Evolutionary conservation across 2,797 vertebrate species (phyloP), one percentile per base, ranked within the genome.

Genomic region (Pseudochromis fuscus): DNA sequence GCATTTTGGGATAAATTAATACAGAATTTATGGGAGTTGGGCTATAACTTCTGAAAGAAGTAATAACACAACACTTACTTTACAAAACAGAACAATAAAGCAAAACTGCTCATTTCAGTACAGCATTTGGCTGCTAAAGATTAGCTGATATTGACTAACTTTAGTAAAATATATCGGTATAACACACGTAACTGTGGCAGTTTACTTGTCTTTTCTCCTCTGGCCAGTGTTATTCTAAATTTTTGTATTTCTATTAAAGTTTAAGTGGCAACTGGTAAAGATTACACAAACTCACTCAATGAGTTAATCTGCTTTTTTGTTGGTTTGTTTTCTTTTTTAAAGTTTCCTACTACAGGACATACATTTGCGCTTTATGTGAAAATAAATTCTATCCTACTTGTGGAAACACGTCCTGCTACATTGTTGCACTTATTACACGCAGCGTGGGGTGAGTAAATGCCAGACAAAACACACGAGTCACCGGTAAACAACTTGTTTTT

Each of bases 401-500:
- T 13, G 21, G 2, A 31, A 42, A 55, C 45, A 27, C 37, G 3
- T 19, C 5, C 33, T n/a, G n/a, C 18, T 25, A n/a, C 55, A n/a
- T 23, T 0, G 38, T 25, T 58, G 58, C 19, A 3, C 16, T 50
- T 49, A 42, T 69, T 28, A 5, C 13, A 19, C 45, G 52, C 61
- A 52, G 62, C 33, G n/a, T 49, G 59, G 46, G 64, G 50, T 67
- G 75, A 52, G 23, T 35, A 46, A 48, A 72, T 50, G 28, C 61
- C 70, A 31, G 7, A 61, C 60, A 60, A 70, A 7, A 74, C 63
- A 51, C 67, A 51, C 45, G 19, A 74, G 66, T 48, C 16, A 50
- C 63, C 80, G 84, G 72, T 67, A 67, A 81, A 80, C 60, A 75
- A 50, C 24, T 33, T 73, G 23, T 7, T 21, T 53, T 37, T 67